Evolutionary conservation across 2,888 invertebrate species (phyloP).

Genomic region (Rhorus exstirpatorius): DNA sequence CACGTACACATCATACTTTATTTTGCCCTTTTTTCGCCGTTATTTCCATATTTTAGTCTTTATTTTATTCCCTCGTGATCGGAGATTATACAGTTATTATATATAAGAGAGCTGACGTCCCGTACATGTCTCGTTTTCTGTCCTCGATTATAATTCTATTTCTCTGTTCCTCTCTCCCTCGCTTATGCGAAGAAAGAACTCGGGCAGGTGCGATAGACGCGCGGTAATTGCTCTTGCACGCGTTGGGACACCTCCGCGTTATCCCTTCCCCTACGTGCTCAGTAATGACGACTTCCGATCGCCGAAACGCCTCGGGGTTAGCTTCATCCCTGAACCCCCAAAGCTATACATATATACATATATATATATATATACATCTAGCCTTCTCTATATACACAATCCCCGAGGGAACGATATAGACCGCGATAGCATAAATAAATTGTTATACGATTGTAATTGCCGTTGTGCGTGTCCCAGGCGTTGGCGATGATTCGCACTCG

Average conservation of each 20-base stretch:
- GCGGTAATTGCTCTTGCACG: constrained; percentile 60
- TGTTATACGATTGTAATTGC: constrained; percentile 84
- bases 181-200: background rate
- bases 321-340: constrained; percentile 5
- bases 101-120: constrained; percentile 30
- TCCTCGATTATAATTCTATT: constrained; percentile 32
- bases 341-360: background rate
- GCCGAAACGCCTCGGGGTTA: constrained; percentile 62
- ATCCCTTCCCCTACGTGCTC: constrained; percentile 34
- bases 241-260: constrained; percentile 59
- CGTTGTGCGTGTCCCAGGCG: constrained; percentile 83
- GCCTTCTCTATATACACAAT: constrained; percentile 21
- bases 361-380: background rate
- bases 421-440: constrained; percentile 81
- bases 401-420: constrained; percentile 67
- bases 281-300: constrained; percentile 73
- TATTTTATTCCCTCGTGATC: constrained; percentile 51
- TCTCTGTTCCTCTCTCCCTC: constrained; percentile 2
- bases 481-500: constrained; percentile 64
- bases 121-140: constrained; percentile 34
- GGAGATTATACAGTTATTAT: constrained; percentile 62
- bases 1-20: constrained; percentile 12
- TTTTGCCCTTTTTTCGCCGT: constrained; percentile 14
- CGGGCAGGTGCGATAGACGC: constrained; percentile 60
- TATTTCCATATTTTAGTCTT: constrained; percentile 51